These are phyloP conservation scores for Octodon degus DNA, from an alignment of 2,113 vertebrate species.

Conservation along the genomic window DNA sequence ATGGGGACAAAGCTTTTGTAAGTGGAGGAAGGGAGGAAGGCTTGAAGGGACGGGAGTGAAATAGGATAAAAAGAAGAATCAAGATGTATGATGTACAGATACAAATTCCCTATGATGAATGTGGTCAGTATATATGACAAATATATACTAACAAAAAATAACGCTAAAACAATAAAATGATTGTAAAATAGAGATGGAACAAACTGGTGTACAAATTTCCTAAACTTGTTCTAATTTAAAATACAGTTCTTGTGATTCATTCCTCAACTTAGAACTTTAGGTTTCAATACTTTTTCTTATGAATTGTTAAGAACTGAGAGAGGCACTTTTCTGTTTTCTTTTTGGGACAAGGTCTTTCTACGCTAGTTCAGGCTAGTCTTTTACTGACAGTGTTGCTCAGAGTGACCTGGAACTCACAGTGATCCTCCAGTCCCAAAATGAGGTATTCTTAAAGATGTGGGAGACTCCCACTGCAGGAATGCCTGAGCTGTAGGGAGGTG, in stretches of 20 bases:
- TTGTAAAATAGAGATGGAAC: neutral
- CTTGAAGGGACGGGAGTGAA: neutral
- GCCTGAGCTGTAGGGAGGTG: neutral
- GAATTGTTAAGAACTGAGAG: neutral
- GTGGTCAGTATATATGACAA: neutral
- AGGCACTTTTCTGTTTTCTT: neutral
- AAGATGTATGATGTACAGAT: neutral
- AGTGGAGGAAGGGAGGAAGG: neutral
- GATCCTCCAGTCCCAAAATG: neutral
- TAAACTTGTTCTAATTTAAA: neutral
- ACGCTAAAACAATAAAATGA: neutral
- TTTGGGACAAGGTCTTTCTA: neutral
- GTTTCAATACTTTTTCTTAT: neutral
- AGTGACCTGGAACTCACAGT: neutral
- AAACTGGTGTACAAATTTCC: neutral
- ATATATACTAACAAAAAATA: neutral
- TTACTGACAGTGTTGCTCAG: neutral
- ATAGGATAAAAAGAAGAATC: neutral
- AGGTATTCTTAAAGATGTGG: neutral
- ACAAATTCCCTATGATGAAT: neutral
- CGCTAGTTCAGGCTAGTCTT: neutral
- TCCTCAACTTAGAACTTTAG: neutral
- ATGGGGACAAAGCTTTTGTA: neutral
- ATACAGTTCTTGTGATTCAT: neutral
- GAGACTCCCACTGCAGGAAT: neutral